phyloP scores from a whole-genome alignment of 1,140 invertebrate genomes.

The Macrosteles quadrilineatus region DNA sequence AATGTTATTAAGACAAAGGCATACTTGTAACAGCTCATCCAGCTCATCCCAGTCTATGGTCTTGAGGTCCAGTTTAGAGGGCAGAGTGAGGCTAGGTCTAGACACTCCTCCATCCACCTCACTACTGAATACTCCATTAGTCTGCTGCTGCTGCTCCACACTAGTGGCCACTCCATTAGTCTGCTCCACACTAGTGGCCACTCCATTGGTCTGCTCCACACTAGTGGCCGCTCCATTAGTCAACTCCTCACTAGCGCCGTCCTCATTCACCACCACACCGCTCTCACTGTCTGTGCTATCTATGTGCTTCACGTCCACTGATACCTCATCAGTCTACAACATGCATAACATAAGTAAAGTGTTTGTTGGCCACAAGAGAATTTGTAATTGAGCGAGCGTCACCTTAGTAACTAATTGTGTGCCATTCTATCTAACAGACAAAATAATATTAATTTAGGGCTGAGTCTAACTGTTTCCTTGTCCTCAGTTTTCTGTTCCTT shows the following conservation, averaged over 20 bases:
- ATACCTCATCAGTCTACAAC: neutral
- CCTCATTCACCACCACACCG: neutral
- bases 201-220: too few relatives aligned
- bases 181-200: too few relatives aligned
- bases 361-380: too few relatives aligned
- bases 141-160: neutral
- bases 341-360: too few relatives aligned
- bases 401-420: too few relatives aligned
- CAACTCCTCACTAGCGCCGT: neutral
- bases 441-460: too few relatives aligned
- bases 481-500: too few relatives aligned
- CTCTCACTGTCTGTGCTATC: neutral
- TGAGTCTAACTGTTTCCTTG: too few relatives aligned
- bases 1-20: too few relatives aligned
- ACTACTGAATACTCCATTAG: neutral
- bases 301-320: neutral
- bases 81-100: slow-evolving; percentile 61
- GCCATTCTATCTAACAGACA: too few relatives aligned
- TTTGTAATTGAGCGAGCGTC: too few relatives aligned
- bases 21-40: slow-evolving; percentile 65
- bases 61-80: slow-evolving; percentile 67
- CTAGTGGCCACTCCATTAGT: neutral
- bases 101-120: neutral
- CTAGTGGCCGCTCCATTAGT: too few relatives aligned
- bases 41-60: slow-evolving; percentile 69